Evolutionary conservation across 2,113 vertebrate species (phyloP).

Genomic region (Xiphias gladius): DNA sequence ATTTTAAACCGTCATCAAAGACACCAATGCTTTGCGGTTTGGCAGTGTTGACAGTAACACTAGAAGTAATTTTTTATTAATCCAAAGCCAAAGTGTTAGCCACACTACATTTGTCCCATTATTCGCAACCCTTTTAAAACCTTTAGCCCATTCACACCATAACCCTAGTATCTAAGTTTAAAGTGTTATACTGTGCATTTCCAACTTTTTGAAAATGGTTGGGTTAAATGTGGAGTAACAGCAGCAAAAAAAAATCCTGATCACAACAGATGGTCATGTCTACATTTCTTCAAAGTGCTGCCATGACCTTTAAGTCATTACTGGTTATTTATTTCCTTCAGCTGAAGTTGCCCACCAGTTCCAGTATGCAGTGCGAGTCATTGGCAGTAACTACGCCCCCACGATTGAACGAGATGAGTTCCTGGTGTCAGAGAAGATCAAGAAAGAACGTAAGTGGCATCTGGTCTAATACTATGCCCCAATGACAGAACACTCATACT

Average conservation of each 20-base stretch:
- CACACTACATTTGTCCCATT: neutral
- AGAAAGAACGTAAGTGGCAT: constrained; percentile 93
- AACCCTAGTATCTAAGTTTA: neutral
- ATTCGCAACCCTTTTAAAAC: neutral
- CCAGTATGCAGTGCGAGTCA: constrained; percentile 97
- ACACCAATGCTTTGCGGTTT: neutral
- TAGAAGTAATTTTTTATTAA: neutral
- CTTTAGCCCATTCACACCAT: neutral
- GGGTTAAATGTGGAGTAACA: neutral
- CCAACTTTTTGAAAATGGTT: neutral
- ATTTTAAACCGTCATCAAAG: neutral
- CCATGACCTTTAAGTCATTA: neutral
- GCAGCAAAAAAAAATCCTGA: neutral
- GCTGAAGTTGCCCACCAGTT: constrained; percentile 98
- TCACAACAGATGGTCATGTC: neutral
- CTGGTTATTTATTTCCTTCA: constrained; percentile 71
- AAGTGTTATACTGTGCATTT: neutral
- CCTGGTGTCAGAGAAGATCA: constrained; percentile 97
- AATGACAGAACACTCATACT: neutral
- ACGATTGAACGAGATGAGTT: constrained; percentile 98
- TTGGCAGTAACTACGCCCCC: constrained; percentile 99
- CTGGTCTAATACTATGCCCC: neutral
- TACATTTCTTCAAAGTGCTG: neutral
- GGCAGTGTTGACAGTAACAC: neutral
- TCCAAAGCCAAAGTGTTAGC: neutral